A percentile compares a stretch with the other conserved stretches of the same genome.
phyloP scores from a whole-genome alignment of 2,888 invertebrate genomes.

The Hanleya hanleyi region DNA sequence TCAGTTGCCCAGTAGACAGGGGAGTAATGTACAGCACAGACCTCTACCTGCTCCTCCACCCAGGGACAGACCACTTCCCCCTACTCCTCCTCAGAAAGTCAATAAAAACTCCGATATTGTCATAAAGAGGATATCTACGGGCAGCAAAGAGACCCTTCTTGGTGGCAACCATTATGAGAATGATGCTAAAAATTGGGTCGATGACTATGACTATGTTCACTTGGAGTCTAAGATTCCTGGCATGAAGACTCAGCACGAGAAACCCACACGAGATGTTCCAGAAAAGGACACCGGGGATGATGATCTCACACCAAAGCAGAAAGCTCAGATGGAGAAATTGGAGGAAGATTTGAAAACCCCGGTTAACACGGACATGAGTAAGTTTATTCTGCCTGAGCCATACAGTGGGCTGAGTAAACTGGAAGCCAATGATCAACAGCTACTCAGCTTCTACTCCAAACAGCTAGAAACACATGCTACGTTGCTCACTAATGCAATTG shows the following conservation, averaged over 20 bases:
- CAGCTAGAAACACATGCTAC: slow-evolving; percentile 90
- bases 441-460: slow-evolving; percentile 89
- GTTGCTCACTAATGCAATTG: slow-evolving; percentile 87
- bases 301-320: slow-evolving; percentile 7
- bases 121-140: not conserved
- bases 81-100: slow-evolving; percentile 39
- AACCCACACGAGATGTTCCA: slow-evolving; percentile 19
- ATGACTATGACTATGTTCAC: slow-evolving; percentile 93
- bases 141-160: not conserved
- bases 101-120: slow-evolving; percentile 1
- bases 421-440: slow-evolving; percentile 85
- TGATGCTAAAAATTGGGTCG: slow-evolving; percentile 79
- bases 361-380: slow-evolving; percentile 11
- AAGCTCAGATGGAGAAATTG: slow-evolving; percentile 8
- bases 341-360: slow-evolving; percentile 27
- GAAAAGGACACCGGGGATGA: not conserved
- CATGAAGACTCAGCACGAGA: slow-evolving; percentile 41
- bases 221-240: slow-evolving; percentile 83
- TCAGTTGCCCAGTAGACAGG: slow-evolving; percentile 27
- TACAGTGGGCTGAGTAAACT: slow-evolving; percentile 32
- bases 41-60: slow-evolving; percentile 71
- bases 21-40: slow-evolving; percentile 79
- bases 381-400: slow-evolving; percentile 9
- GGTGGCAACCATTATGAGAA: slow-evolving; percentile 50
- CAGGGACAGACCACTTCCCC: slow-evolving; percentile 50